These are phyloP conservation scores for Hepsetus odoe DNA, from an alignment of 2,113 vertebrate genomes.

Conservation along the genomic window DNA sequence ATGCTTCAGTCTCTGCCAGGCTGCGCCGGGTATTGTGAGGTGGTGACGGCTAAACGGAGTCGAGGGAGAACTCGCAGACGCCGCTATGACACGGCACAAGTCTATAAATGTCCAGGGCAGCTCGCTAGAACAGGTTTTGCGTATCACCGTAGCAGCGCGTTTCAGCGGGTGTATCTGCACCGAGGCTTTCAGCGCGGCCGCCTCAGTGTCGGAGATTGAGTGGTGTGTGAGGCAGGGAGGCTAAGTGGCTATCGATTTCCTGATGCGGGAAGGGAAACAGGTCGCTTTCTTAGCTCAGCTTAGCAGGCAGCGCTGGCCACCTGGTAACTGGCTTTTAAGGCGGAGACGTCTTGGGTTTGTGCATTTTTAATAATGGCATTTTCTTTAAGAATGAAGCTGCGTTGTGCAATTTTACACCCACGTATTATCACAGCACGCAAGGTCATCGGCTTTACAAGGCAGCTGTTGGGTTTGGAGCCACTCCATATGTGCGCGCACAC, in stretches of 20 bases:
- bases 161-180: neutral
- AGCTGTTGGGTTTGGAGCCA: neutral
- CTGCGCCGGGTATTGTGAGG: neutral
- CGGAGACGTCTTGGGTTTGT: slow-evolving; percentile 47
- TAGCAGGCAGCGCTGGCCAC: slow-evolving; percentile 29
- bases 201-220: slow-evolving; percentile 19
- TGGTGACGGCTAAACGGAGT: neutral
- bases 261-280: slow-evolving; percentile 41
- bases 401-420: neutral
- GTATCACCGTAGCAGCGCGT: neutral
- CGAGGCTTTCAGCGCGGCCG: slow-evolving; percentile 11
- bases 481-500: too few species aligned
- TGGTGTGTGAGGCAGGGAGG: slow-evolving; percentile 38
- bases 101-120: neutral
- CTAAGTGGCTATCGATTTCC: slow-evolving; percentile 62
- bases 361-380: slow-evolving; percentile 54
- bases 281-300: slow-evolving; percentile 35
- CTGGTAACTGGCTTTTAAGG: slow-evolving; percentile 62
- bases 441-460: neutral
- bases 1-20: too few species aligned
- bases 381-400: slow-evolving; percentile 33
- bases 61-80: neutral
- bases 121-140: neutral
- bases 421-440: neutral
- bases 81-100: neutral